phyloP scores from a whole-genome alignment of 2,888 invertebrate species.

The Mesochorus sp. region DNA sequence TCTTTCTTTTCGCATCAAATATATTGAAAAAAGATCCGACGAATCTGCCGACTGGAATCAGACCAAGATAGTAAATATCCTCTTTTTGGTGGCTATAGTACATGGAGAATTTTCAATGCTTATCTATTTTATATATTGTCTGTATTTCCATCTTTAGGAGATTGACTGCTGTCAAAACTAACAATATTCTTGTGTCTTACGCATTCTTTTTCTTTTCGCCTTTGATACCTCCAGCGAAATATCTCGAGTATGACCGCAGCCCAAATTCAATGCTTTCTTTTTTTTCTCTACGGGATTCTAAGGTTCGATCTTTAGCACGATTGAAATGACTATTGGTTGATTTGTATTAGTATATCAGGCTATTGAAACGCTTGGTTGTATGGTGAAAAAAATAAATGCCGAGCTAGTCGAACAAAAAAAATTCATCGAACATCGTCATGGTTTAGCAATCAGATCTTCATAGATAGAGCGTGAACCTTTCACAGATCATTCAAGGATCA shows the following conservation, averaged over 20 bases:
- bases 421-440: conserved; percentile 24
- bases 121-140: conserved; percentile 32
- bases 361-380: conserved; percentile 16
- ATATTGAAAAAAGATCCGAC: conserved; percentile 27
- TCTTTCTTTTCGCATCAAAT: conserved; percentile 35
- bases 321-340: conserved; percentile 1
- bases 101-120: conserved; percentile 30
- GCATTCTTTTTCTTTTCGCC: conserved; percentile 43
- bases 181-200: conserved; percentile 65
- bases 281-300: background rate
- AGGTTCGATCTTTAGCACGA: conserved; percentile 21
- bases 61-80: conserved; percentile 75
- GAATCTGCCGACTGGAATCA: conserved; percentile 76
- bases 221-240: conserved; percentile 39
- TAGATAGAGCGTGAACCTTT: background rate
- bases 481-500: conserved; percentile 44
- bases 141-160: conserved; percentile 21
- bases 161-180: conserved; percentile 70
- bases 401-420: conserved; percentile 8
- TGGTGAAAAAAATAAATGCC: conserved; percentile 29
- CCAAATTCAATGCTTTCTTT: conserved; percentile 9
- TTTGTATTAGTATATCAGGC: conserved; percentile 7
- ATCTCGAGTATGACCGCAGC: conserved; percentile 21
- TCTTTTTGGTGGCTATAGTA: conserved; percentile 46
- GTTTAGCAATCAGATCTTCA: conserved; percentile 44